Evolutionary conservation across 2,888 invertebrate genomes (phyloP), one percentile per base, ranked within the genome.

Genomic region (Phyllotreta cruciferae): DNA sequence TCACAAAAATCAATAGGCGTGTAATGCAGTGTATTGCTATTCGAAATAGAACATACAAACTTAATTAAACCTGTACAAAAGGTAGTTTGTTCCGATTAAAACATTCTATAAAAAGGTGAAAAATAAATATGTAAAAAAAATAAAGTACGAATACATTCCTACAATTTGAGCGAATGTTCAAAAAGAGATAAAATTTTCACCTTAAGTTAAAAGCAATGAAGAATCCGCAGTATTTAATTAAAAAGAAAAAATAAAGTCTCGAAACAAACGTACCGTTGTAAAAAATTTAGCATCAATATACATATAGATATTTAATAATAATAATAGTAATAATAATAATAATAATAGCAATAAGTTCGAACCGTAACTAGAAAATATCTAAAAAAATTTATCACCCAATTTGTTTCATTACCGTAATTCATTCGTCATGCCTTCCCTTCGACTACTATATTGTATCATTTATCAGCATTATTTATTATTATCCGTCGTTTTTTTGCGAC

Each of bases 401-500:
- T 66, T 47, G 70, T 67, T 66, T 49, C 63, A 62, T 56, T 56
- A 62, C 44, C 41, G 55, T 24, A 24, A 24, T 24, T 24, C 24
- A 24, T 24, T 24, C 24, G 24, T 24, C 4, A 24, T 24, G 2
- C 24, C 4, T 24, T 24, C 4, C 24, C 24, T 24, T 24, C 24
- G 24, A 24, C 24, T 24, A 1, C 24, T 24, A 24, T 4, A 63
- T 54, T 34, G 42, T 56, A 47, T 58, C 53, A 62, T 57, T 47
- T 50, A 62, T 41, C 56, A n/a, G 24, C 24, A 68, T 68, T 62
- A 68, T 70, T 70, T 71, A 60, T 69, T 68, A 64, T 67, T 70
- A 36, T 70, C 71, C 35, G 67, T 71, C 76, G 85, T 86, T 74
- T 88, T 88, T 55, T 88, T 85, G 69, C 87, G 84, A 73, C 88